These are phyloP conservation scores for Amphiprion ocellaris DNA, from an alignment of 2,113 vertebrate genomes.

Conservation along the genomic window DNA sequence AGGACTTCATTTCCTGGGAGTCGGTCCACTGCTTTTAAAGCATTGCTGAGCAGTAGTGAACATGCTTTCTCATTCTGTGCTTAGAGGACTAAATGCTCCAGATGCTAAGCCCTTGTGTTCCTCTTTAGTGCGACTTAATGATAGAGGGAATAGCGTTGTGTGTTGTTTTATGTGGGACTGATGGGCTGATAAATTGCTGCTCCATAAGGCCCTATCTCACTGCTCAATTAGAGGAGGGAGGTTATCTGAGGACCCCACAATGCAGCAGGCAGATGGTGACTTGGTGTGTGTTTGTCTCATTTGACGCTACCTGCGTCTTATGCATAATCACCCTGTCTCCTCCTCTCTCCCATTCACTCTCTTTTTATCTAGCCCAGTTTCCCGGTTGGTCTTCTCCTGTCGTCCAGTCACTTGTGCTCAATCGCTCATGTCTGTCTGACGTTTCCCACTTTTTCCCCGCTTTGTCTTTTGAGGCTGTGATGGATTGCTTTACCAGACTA, in stretches of 20 bases:
- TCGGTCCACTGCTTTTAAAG: neutral
- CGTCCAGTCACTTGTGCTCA: constrained; percentile 2
- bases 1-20: neutral
- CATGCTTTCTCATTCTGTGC: neutral
- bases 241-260: constrained; percentile 48
- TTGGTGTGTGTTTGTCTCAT: constrained; percentile 52
- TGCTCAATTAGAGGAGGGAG: constrained; percentile 36
- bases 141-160: neutral
- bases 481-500: constrained; percentile 50
- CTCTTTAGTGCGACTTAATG: constrained; percentile 10
- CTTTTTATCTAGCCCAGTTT: constrained; percentile 16
- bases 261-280: constrained; percentile 60
- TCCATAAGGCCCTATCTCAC: constrained; percentile 13
- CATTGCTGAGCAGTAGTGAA: neutral
- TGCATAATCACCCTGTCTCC: constrained; percentile 19
- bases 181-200: constrained; percentile 41
- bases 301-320: constrained; percentile 51
- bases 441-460: constrained; percentile 1
- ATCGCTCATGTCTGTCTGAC: constrained; percentile 43
- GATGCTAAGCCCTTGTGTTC: neutral
- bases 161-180: constrained; percentile 23
- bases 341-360: neutral
- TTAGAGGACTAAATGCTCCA: neutral
- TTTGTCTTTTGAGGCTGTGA: constrained; percentile 52
- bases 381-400: constrained; percentile 23